Evolutionary conservation across 2,888 invertebrate species (phyloP), one percentile per base, ranked within the genome.

Genomic region (Philonicus albiceps): DNA sequence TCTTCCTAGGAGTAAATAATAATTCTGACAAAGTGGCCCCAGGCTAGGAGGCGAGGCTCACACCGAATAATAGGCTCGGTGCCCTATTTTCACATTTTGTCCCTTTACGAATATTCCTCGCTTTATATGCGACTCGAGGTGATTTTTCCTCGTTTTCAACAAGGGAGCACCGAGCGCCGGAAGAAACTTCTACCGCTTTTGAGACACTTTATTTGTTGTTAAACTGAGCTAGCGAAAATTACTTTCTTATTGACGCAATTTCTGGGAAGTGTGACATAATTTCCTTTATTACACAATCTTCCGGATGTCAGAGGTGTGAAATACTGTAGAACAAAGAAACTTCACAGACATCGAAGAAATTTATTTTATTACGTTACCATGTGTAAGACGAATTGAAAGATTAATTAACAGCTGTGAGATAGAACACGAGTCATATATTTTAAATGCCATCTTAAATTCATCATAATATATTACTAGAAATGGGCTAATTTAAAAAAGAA

Each of bases 1-100:
- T 37, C 22, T 72, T 34, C 64, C 37, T 55, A 27, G 19, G 37
- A 83, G 72, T 37, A 34, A 19, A 37, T 83, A 64, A 64, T 83
- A 64, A 83, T 64, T 55, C 64, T 72, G 64, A 30, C 34, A 34
- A 37, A 83, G 22, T 64, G 31, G 31, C 37, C 64, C 34, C 34
- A 34, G 40, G 31, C 40, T 11, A 8, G 22, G 49, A 64, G 37
- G 22, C 37, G 37, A 13, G 27, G 22, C 83, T 34, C 34, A 16
- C 31, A 27, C 19, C 64, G 27, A 64, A 64, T 74, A 74, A 64
- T 74, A 74, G 74, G 74, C 37, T 16, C 13, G 43, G 55, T 53
- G 81, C 30, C 64, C 31, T 16, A 81, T 55, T 81, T 81, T 81
- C 37, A 34, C 64, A 83, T 22, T 49, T 80, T 80, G 80, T 80